phyloP scores from a whole-genome alignment of 1,140 invertebrate species.

The Pemphigus obesinymphae region DNA sequence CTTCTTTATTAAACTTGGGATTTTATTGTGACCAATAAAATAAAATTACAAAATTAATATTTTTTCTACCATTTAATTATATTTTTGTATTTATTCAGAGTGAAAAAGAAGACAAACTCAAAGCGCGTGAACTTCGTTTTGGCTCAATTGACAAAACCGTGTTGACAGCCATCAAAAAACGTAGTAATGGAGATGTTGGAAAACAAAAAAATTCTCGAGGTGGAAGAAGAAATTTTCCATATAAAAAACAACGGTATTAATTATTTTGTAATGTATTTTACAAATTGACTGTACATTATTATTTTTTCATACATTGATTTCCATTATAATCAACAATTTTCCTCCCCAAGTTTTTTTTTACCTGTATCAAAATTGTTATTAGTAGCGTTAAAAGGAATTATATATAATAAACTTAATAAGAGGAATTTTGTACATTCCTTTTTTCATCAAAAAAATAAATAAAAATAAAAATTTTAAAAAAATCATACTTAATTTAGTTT shows the following conservation, averaged over 20 bases:
- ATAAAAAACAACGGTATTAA: slow-evolving; percentile 35
- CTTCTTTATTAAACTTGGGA: no score
- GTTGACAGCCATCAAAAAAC: slow-evolving; percentile 28
- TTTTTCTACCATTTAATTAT: background rate
- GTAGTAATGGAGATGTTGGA: slow-evolving; percentile 8
- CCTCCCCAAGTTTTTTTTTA: background rate
- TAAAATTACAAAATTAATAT: no score
- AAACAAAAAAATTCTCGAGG: slow-evolving; percentile 30
- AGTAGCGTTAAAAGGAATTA: background rate
- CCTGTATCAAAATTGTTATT: slow-evolving; percentile 10
- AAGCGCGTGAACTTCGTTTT: slow-evolving; percentile 35
- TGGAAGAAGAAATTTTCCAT: slow-evolving; percentile 20
- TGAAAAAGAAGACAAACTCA: slow-evolving; percentile 35
- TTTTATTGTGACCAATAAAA: no score
- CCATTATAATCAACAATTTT: slow-evolving; percentile 3
- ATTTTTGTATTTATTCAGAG: background rate
- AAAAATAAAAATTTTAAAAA: no score
- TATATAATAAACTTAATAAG: background rate
- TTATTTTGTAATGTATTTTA: slow-evolving; percentile 1
- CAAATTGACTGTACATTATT: background rate
- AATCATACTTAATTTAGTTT: background rate
- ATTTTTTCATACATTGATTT: background rate
- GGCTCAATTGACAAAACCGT: slow-evolving; percentile 33
- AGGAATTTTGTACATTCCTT: slow-evolving; percentile 25
- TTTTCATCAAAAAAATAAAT: background rate